These are phyloP conservation scores for Arenicola marina DNA, from an alignment of 2,888 invertebrate species.

Conservation along the genomic window DNA sequence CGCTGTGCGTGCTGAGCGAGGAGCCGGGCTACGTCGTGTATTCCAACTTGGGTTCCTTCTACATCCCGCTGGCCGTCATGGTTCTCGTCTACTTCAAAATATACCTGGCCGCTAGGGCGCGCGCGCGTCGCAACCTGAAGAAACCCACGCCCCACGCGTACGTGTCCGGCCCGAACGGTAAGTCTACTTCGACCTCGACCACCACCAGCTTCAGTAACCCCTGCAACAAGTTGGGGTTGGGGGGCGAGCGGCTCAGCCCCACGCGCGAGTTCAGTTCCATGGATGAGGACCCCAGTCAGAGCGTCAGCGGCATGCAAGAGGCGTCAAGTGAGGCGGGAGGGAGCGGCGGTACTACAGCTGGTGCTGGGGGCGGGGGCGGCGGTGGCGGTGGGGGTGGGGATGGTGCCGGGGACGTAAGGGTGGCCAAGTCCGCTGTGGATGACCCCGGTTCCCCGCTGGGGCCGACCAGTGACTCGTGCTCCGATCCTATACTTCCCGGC, in stretches of 20 bases:
- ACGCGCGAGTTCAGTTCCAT: slow-evolving; percentile 9
- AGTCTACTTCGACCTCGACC: slow-evolving; percentile 41
- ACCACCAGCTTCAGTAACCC: slow-evolving; percentile 45
- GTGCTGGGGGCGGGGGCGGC: neutral
- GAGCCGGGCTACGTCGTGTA: slow-evolving; percentile 98
- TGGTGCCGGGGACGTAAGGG: neutral
- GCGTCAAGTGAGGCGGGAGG: neutral
- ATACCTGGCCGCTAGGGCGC: slow-evolving; percentile 91
- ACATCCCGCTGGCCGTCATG: slow-evolving; percentile 99
- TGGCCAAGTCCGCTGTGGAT: neutral
- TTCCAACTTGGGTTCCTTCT: slow-evolving; percentile 97
- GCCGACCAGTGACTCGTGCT: too few relatives aligned
- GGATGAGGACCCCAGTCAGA: slow-evolving; percentile 1
- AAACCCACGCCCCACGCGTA: slow-evolving; percentile 3
- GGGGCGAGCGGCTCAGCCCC: slow-evolving; percentile 8
- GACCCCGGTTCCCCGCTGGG: too few relatives aligned
- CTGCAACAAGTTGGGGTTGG: neutral
- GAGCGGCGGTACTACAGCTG: neutral
- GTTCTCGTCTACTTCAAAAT: slow-evolving; percentile 99
- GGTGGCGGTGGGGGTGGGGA: neutral
- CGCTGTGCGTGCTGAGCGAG: slow-evolving; percentile 69
- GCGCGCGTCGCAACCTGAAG: slow-evolving; percentile 72
- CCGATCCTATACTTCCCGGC: too few relatives aligned
- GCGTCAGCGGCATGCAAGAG: neutral
- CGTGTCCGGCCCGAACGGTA: slow-evolving; percentile 19